Evolutionary conservation across 2,888 invertebrate genomes (phyloP).

Genomic region (Lasioglossum lativentre): DNA sequence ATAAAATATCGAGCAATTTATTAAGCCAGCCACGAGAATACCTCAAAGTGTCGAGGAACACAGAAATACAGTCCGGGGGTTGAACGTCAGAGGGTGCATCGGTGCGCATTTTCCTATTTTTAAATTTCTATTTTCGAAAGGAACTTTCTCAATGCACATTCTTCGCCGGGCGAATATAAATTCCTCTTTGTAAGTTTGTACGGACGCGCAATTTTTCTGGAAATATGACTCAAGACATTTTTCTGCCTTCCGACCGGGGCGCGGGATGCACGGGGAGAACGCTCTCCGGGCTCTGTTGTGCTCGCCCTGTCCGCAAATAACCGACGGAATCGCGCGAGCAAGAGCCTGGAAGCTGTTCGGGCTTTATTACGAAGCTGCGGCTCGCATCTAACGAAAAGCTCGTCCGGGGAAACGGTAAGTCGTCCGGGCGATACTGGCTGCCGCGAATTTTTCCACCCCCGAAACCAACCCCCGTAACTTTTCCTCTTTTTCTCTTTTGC

Average conservation of each 20-base stretch:
- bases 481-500: background rate
- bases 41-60: background rate
- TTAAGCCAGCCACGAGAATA: background rate
- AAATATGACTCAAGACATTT: background rate
- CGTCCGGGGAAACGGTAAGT: constrained; percentile 6
- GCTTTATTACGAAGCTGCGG: constrained; percentile 50
- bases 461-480: background rate
- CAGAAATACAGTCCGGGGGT: background rate
- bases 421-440: background rate
- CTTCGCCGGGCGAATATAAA: constrained; percentile 1
- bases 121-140: background rate
- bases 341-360: constrained; percentile 46
- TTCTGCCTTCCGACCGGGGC: background rate
- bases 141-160: constrained; percentile 1
- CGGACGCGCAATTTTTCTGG: constrained; percentile 3
- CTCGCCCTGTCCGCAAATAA: constrained; percentile 66
- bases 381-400: constrained; percentile 35
- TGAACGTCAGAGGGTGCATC: background rate
- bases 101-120: background rate
- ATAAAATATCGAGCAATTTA: background rate
- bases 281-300: constrained; percentile 52
- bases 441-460: background rate
- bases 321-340: constrained; percentile 53
- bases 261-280: background rate
- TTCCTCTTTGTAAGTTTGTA: background rate